Evolutionary conservation across 2,888 invertebrate species (phyloP).

Genomic region (Himalopsyche tibetana): DNA sequence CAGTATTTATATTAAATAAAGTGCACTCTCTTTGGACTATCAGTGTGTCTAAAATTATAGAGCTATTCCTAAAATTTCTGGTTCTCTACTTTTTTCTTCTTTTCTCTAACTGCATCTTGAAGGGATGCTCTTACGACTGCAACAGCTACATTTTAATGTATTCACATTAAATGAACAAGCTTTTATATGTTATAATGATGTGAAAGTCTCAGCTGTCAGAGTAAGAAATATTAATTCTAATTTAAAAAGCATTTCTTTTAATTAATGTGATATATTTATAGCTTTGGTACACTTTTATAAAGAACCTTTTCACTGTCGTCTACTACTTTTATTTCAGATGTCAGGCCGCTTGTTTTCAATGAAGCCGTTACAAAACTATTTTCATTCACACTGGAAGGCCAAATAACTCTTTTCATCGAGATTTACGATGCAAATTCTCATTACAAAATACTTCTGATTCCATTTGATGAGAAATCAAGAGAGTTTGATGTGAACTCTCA

Average conservation of each 20-base stretch:
- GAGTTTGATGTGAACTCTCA: conserved; percentile 32
- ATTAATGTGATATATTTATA: no score
- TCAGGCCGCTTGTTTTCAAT: conserved; percentile 36
- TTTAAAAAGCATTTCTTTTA: no score
- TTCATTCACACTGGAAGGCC: conserved; percentile 21
- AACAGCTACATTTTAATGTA: not conserved
- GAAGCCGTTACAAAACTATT: conserved; percentile 42
- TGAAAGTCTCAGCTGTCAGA: not conserved
- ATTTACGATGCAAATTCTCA: not conserved
- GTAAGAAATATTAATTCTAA: no score
- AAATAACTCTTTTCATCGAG: conserved; percentile 43
- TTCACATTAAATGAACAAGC: not conserved
- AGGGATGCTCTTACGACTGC: conserved; percentile 18
- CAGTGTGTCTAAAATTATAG: not conserved
- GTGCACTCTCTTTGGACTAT: not conserved
- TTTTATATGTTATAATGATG: not conserved
- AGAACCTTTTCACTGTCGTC: not conserved
- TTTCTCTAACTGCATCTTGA: not conserved
- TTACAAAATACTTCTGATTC: conserved; percentile 34
- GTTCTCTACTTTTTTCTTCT: not conserved
- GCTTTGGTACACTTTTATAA: no score
- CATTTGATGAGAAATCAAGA: not conserved
- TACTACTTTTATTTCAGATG: conserved; percentile 35
- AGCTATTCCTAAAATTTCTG: not conserved
- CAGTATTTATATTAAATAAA: not conserved